These are phyloP conservation scores for Mormyrops attenuatus DNA, from an alignment of 2,797 vertebrate genomes.

Conservation along the genomic window DNA sequence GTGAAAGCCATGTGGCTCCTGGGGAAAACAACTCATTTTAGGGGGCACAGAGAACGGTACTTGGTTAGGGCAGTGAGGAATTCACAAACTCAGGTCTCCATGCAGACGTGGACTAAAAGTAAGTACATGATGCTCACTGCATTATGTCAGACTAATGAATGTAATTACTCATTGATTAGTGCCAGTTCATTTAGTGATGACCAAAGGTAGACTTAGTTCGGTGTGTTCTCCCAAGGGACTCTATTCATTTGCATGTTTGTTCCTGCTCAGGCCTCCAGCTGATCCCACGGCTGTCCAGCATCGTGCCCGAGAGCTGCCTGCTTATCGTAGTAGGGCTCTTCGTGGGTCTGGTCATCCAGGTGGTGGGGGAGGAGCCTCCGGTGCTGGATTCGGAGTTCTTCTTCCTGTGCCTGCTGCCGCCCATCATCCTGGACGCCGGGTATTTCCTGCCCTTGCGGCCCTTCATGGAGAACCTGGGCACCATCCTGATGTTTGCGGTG, in stretches of 20 bases:
- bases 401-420: slow-evolving; percentile 89
- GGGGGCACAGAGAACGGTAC: background rate
- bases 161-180: background rate
- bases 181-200: background rate
- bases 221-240: background rate
- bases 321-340: slow-evolving; percentile 88
- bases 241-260: background rate
- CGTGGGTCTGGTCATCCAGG: slow-evolving; percentile 83
- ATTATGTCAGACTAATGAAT: background rate
- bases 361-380: slow-evolving; percentile 75
- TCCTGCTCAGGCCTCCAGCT: slow-evolving; percentile 80
- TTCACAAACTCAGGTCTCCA: background rate
- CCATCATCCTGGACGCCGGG: slow-evolving; percentile 95
- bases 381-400: slow-evolving; percentile 75
- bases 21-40: background rate
- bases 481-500: slow-evolving; percentile 93
- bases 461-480: slow-evolving; percentile 94
- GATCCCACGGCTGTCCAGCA: slow-evolving; percentile 77
- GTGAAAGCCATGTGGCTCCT: background rate
- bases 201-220: background rate
- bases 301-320: slow-evolving; percentile 95
- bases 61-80: background rate
- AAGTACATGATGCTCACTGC: background rate
- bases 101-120: background rate
- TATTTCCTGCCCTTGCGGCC: slow-evolving; percentile 92